phyloP scores from a whole-genome alignment of 2,797 vertebrate species.

The Lepilemur ruficaudatus region DNA sequence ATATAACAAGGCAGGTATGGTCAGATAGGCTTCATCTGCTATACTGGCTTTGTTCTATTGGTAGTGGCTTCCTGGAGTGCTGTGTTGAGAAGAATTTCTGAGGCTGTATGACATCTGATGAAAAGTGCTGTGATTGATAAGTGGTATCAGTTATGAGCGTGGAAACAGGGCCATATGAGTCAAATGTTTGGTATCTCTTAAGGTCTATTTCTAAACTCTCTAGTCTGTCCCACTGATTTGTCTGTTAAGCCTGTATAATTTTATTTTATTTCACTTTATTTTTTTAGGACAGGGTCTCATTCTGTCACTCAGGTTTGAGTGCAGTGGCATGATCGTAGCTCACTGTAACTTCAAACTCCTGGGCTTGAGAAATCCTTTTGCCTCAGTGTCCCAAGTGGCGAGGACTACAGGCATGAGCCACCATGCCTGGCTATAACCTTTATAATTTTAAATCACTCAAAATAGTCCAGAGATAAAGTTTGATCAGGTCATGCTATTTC shows the following conservation, averaged over 20 bases:
- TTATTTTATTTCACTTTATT: neutral
- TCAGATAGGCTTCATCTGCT: neutral
- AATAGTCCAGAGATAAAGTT: neutral
- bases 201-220: neutral
- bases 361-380: neutral
- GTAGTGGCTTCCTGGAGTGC: neutral
- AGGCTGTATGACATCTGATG: neutral
- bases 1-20: neutral
- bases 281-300: neutral
- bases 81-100: neutral
- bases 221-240: neutral
- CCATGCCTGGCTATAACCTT: neutral
- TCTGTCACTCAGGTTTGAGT: neutral
- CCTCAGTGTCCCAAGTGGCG: neutral
- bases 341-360: neutral
- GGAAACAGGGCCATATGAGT: neutral
- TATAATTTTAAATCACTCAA: neutral
- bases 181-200: slow-evolving; percentile 28
- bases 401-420: neutral
- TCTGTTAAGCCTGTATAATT: neutral
- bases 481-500: neutral
- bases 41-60: neutral
- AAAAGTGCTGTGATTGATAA: slow-evolving; percentile 8
- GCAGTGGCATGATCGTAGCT: neutral
- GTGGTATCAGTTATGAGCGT: neutral